Evolutionary conservation across 2,797 vertebrate species (phyloP).

Genomic region (Vultur gryphus): DNA sequence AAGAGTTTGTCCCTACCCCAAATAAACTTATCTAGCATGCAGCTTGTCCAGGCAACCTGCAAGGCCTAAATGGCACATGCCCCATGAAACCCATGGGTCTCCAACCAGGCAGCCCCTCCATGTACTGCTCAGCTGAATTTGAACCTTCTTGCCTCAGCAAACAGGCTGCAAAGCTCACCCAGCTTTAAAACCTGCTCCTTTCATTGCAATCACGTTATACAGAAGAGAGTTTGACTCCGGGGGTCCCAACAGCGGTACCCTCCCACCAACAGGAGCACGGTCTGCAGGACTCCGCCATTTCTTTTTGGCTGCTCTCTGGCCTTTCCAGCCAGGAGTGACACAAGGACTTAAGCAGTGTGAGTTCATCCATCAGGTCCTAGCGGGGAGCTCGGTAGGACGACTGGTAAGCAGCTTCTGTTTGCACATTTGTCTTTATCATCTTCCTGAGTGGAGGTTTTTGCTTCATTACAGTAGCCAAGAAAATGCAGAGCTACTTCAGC

Average conservation of each 20-base stretch:
- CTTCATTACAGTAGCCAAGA: neutral
- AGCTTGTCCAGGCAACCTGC: neutral
- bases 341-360: accelerated
- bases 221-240: no score
- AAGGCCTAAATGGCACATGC: neutral
- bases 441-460: neutral
- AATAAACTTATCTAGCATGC: neutral
- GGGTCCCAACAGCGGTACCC: neutral
- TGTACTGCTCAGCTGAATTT: neutral
- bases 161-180: neutral
- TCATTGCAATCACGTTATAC: accelerated
- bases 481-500: neutral
- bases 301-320: neutral
- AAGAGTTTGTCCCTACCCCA: neutral
- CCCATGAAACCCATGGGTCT: neutral
- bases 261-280: neutral
- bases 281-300: neutral
- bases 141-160: neutral
- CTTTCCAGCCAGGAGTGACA: neutral
- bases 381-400: accelerated
- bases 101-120: neutral
- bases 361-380: neutral
- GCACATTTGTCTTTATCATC: neutral
- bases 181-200: neutral
- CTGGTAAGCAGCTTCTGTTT: neutral